Evolutionary conservation across 2,888 invertebrate species (phyloP), one percentile per base, ranked within the genome.

Genomic region (Leucoma salicis): DNA sequence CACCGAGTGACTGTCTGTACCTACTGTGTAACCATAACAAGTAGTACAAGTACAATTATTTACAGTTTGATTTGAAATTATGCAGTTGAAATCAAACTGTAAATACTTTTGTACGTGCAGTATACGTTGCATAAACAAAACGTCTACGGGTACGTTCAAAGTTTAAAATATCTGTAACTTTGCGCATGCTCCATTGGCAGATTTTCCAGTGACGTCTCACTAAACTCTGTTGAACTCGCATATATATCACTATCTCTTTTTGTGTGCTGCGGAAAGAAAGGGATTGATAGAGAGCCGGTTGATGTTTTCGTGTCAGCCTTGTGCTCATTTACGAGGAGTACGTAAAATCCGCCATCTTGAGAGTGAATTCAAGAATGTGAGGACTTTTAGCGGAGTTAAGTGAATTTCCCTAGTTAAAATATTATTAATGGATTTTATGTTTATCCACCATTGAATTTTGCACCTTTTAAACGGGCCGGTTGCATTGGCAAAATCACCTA

Each of bases 321-420:
- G 90, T 89, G 78, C 88, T 84, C 88, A 89, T 90, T 89, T 87
- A 83, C 82, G 84, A 86, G 82, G 85, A 83, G 87, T 88, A 85
- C 84, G 86, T 88, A 88, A 88, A 86, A 83, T 91, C 90, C 91
- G 91, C 92, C 92, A 92, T 92, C 90, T 92, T 92, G 91, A 90
- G 91, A 91, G 86, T 87, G 85, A 88, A 90, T 91, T 90, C 85
- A 91, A 90, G 91, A 91, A 91, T 91, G 90, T 90, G 79, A 81
- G 82, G 85, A 89, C 83, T 86, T 86, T 83, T 83, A 82, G 63
- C 80, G 70, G 78, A 82, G 74, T 78, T 81, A 74, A 78, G 82
- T 87, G 79, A 78, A 77, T 80, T 78, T 79, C 74, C 79, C 74
- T 78, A 78, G 64, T 75, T 74, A 83, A 78, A 85, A 82, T 83